Base-by-base conservation (phyloP, 2,113 vertebrate genomes). In the Ardeotis arabs region DNA sequence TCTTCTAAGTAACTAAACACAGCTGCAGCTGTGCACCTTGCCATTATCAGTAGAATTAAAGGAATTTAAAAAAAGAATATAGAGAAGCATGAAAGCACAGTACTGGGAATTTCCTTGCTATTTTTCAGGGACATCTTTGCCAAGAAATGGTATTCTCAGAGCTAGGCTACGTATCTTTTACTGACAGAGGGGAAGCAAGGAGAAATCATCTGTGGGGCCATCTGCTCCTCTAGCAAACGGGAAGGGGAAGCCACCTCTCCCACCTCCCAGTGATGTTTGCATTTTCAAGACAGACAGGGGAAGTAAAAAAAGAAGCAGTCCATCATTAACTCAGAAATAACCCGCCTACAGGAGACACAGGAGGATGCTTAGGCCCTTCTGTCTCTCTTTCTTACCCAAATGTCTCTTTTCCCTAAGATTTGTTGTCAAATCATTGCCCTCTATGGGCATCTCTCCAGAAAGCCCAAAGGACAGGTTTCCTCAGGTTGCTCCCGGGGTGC, bases 161-260 rank as follows among this genome's bases (percentile, higher is more conserved):
- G 78, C 49, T 72, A 81, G n/a, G 69, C 53, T 95, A 37, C 2
- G 1, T 53, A 50, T 79, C 91, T 87, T 91, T 87, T 89, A 87
- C 77, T 15, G 20, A 95, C 74, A 96, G 95, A 96, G 91, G 70
- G 87, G 87, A 95, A 95, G 74, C 50, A 93, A 87, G 62, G 58
- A 89, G 75, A 62, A 79, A 69, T 90, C 89, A 93, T 87, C 96
- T 96, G 94, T 59, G 69, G 74, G 56, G 19, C 94, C 94, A 89
- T 94, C 94, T 97, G 96, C 62, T 97, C 31, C 77, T 66, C 66
- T 6, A 83, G 81, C 62, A 70, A 91, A 91, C 0, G 19, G 84
- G 70, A 96, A 91, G 47, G 50, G 89, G 91, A 93, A 96, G 81
- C 35, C 80, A 93, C 70, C 85, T 91, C 78, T 96, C 80, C 76